Percentiles rank a stretch among this genome's conserved stretches.
phyloP scores from a whole-genome alignment of 2,888 invertebrate species.

The Mythimna lalbum region DNA sequence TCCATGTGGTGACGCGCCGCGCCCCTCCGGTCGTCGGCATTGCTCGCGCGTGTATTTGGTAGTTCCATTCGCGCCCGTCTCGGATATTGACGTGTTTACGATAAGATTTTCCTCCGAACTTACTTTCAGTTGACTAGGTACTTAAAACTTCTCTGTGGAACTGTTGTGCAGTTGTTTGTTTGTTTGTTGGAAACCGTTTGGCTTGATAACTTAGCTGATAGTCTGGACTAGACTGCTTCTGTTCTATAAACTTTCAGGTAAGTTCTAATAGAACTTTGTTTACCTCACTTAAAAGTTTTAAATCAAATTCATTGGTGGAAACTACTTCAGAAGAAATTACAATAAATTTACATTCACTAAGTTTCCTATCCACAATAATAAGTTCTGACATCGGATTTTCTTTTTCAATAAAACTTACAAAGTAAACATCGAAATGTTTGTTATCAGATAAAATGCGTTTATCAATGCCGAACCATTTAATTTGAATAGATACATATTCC shows the following conservation, averaged over 20 bases:
- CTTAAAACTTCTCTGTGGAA: slow-evolving; percentile 62
- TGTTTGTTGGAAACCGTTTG: slow-evolving; percentile 57
- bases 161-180: slow-evolving; percentile 61
- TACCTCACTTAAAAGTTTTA: slow-evolving; percentile 12
- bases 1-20: slow-evolving; percentile 80
- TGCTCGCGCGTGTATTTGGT: slow-evolving; percentile 76
- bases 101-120: slow-evolving; percentile 56
- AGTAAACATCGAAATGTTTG: slow-evolving; percentile 27
- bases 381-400: not conserved
- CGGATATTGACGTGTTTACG: slow-evolving; percentile 77
- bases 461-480: slow-evolving; percentile 56
- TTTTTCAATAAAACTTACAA: slow-evolving; percentile 27
- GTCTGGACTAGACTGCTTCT: slow-evolving; percentile 60
- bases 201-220: slow-evolving; percentile 37
- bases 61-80: slow-evolving; percentile 82
- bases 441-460: slow-evolving; percentile 59
- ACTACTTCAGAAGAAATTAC: not conserved
- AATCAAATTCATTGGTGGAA: slow-evolving; percentile 7
- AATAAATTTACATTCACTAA: slow-evolving; percentile 7
- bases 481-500: slow-evolving; percentile 45
- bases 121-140: slow-evolving; percentile 51
- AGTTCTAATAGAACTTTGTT: slow-evolving; percentile 27
- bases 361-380: not conserved
- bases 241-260: slow-evolving; percentile 77
- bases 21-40: slow-evolving; percentile 77